Conservation (phyloP, 1,140 invertebrate genomes). For the Telenomus remus region DNA sequence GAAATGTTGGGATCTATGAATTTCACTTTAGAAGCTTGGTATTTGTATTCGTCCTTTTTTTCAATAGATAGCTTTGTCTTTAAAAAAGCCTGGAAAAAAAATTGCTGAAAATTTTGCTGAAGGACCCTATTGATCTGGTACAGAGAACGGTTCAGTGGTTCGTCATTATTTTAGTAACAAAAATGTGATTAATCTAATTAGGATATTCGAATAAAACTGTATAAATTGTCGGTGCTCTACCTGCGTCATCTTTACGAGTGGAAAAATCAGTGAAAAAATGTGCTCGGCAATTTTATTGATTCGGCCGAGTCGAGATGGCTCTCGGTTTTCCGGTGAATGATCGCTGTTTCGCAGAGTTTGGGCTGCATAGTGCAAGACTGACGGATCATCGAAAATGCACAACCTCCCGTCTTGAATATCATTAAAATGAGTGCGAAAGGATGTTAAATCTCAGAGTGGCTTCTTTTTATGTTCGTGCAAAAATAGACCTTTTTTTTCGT, state of each 20-base stretch:
- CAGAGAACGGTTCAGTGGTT: no score
- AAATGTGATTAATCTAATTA: no score
- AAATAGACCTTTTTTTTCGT: conserved; percentile 2
- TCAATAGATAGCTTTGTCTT: no score
- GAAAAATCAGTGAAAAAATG: conserved; percentile 5
- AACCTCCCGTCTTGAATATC: conserved; percentile 31
- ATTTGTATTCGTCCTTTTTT: no score
- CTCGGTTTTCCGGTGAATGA: conserved; percentile 23
- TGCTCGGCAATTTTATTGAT: conserved; percentile 38
- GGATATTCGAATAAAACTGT: no score
- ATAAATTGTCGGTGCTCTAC: no score
- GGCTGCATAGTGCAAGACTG: background rate
- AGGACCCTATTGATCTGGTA: no score
- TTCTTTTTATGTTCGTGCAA: conserved; percentile 22
- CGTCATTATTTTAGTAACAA: no score
- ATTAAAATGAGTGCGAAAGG: conserved; percentile 35
- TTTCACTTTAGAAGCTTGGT: no score
- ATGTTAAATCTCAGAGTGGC: conserved; percentile 21
- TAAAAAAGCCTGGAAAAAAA: no score
- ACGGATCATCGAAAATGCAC: conserved; percentile 22
- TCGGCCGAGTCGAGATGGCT: conserved; percentile 21
- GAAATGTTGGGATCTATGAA: no score
- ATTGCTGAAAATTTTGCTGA: no score
- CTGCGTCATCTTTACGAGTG: background rate
- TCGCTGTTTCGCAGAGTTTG: conserved; percentile 23